Evolutionary conservation across 2,888 invertebrate species (phyloP), one percentile per base, ranked within the genome.

Genomic region (Phengaris alcon): DNA sequence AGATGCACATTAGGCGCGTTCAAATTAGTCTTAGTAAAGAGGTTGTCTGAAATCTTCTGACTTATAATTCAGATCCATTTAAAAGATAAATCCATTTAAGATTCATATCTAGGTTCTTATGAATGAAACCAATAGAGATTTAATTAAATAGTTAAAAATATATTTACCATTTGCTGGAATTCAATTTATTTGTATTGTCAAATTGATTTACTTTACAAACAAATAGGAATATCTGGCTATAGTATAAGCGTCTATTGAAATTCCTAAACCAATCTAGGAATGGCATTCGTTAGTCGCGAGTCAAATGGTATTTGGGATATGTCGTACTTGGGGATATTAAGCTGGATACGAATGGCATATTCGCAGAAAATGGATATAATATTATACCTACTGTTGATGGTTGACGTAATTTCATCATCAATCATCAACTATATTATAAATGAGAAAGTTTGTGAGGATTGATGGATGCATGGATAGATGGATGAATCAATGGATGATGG

Each of bases 211-310:
- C 52, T 12, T 44, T 64, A 13, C 6, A 64, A 52, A 35, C 64
- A 12, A 64, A 44, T 44, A 64, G 64, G 64, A 64, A 64, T 64
- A 44, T 64, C 15, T 44, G 35, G 64, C 35, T 22, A 64, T 15
- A 48, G 48, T 69, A n/a, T 46, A 69, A 48, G 69, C 69, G 69
- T 69, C 48, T 44, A 69, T 48, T 69, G 69, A 48, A 48, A 69
- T 69, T 48, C 69, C 15, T 15, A 48, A 69, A 48, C n/a, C 69
- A n/a, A 69, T 69, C n/a, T n/a, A 48, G 69, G 69, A 48, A 69
- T 69, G 68, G 68, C n/a, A 69, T 69, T 48, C 69, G 69, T 69
- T 48, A 69, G 46, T 69, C 69, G 69, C n/a, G 48, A 69, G 69
- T 69, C 69, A 10, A 9, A 12, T 15, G 69, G 69, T 9, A 69